Evolutionary conservation across 2,113 vertebrate species (phyloP), one percentile per base, ranked within the genome.

Genomic region (Leptobrachium ailaonicum): DNA sequence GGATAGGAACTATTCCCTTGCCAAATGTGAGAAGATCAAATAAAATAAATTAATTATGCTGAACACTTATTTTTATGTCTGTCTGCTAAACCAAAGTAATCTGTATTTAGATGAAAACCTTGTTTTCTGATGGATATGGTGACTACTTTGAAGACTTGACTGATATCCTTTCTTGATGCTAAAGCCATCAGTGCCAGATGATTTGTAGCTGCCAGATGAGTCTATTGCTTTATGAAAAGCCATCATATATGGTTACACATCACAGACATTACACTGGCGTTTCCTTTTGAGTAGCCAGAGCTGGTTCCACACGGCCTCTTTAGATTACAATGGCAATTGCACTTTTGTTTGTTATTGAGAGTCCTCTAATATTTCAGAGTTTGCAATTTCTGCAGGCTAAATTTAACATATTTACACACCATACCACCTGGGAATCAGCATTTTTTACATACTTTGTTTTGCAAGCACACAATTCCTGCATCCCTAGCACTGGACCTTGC

Each of bases 351-450:
- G 77, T 73, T 80, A 73, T 80, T 80, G 70, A 9, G 41, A 73
- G 77, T 73, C 77, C 77, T 80, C 77, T 73, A 80, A 80, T 80
- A 72, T 32, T 80, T 58, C 77, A 66, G 45, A 14, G 71, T 80
- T 67, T 45, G 77, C 77, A 80, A 8, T 73, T 80, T 78, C 41
- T 41, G 66, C 45, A 4, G n/a, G 62, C 77, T 80, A 80, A 67
- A 56, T 80, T 80, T 80, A 80, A 80, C 77, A 73, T 80, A 73
- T 73, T 56, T 73, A 45, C 77, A 73, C 72, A 80, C 62, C 66
- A 66, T 47, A 67, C 71, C 77, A 73, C 77, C 77, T 80, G 77
- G 77, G 77, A 80, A 80, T 80, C 77, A 80, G 77, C 77, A 80
- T 73, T 80, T 73, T 80, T n/a, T 63, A 56, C 70, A 73, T 66